Conservation (phyloP, 2,888 invertebrate genomes). For the Mylabris sibirica region DNA sequence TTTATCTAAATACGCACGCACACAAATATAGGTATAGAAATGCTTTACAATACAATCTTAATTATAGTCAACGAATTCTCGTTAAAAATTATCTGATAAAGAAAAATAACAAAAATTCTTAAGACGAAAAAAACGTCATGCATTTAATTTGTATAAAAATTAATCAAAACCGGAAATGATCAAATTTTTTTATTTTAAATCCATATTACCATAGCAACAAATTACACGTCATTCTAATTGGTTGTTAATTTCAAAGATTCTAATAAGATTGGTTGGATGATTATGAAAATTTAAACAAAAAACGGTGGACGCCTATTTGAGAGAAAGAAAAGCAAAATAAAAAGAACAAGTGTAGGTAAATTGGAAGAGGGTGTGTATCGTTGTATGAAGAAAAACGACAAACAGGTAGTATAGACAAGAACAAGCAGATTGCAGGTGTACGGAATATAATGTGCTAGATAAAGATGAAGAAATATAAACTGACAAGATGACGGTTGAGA, state of each 20-base stretch:
- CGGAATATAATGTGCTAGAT: background rate
- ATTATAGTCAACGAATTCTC: background rate
- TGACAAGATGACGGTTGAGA: constrained; percentile 1
- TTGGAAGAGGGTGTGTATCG: constrained; percentile 2
- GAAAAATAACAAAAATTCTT: too few relatives aligned
- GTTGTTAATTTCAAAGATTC: background rate
- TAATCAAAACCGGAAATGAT: constrained; percentile 8
- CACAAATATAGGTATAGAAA: too few relatives aligned
- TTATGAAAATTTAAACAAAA: background rate
- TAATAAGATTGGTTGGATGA: background rate
- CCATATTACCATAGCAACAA: constrained; percentile 5
- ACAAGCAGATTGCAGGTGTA: background rate
- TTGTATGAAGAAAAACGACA: background rate
- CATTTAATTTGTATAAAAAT: background rate
- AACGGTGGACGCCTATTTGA: background rate
- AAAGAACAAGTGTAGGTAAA: background rate
- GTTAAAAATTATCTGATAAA: background rate
- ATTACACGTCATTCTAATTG: background rate
- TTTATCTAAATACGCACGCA: background rate
- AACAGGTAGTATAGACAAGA: background rate
- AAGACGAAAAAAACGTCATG: too few relatives aligned
- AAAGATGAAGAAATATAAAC: constrained; percentile 2
- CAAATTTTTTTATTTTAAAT: background rate
- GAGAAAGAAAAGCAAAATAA: background rate
- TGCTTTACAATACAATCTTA: background rate